These are phyloP conservation scores for Ashinkailepas kermadecensis DNA, from an alignment of 2,888 invertebrate genomes.

Conservation along the genomic window DNA sequence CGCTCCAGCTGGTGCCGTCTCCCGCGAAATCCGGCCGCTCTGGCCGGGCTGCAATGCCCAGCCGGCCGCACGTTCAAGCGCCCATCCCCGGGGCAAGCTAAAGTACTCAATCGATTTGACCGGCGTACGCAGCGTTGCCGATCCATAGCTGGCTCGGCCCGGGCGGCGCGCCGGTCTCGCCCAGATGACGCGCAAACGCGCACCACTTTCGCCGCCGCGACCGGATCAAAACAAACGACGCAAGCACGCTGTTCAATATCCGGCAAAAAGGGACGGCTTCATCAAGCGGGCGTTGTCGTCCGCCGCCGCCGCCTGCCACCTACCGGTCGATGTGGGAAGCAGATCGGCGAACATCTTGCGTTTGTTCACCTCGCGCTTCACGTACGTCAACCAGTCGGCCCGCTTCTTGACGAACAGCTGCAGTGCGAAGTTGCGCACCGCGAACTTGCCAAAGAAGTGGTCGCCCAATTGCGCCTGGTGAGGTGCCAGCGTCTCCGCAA, in stretches of 20 bases:
- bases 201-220: background rate
- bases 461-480: background rate
- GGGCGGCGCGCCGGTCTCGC: background rate
- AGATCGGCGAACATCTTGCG: conserved; percentile 16
- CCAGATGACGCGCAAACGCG: background rate
- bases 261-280: background rate
- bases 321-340: background rate
- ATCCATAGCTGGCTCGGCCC: background rate
- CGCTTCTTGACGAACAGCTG: conserved; percentile 16
- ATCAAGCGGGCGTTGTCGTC: background rate
- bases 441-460: background rate
- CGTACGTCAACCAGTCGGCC: conserved; percentile 19
- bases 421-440: conserved; percentile 3
- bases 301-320: background rate
- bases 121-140: background rate
- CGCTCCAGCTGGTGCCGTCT: too few species aligned
- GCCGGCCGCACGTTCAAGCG: conserved; percentile 9
- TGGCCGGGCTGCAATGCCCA: background rate
- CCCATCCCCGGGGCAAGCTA: background rate
- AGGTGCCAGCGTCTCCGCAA: conserved; percentile 29
- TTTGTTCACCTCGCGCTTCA: conserved; percentile 6
- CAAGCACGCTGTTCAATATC: background rate
- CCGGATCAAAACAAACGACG: conserved; percentile 16
- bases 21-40: background rate
- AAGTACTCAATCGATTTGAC: background rate